Evolutionary conservation across 2,888 invertebrate genomes (phyloP), one percentile per base, ranked within the genome.

Genomic region (Cyclophora albipunctata): DNA sequence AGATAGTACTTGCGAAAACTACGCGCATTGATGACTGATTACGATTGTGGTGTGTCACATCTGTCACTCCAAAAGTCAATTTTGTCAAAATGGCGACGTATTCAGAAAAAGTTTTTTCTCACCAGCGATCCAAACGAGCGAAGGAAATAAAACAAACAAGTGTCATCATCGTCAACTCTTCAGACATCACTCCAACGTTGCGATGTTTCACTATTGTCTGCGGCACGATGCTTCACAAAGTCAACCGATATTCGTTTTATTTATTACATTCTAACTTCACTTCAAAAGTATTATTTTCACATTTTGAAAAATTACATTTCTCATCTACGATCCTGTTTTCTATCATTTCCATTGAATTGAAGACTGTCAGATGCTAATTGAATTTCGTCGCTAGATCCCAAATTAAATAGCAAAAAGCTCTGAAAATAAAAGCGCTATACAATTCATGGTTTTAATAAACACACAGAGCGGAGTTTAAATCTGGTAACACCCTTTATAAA

Each of bases 91-190:
- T 73, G 73, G 68, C 67, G 69, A 70, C 69, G 73, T 77, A 69
- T 69, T 72, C 66, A 59, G 62, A 69, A 60, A 68, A 82, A 78
- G 69, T 79, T 79, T 81, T 75, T 72, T 75, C 73, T 71, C 70
- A 67, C 66, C 69, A 66, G 66, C 58, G 59, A 64, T 65, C 65
- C 69, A 78, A 84, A 83, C 77, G 81, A 76, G 75, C 69, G 60
- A 60, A 67, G 66, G 71, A 73, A 81, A 82, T 84, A 81, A 83
- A 84, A 83, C 81, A 84, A 84, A 85, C 82, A 86, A 85, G 74
- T 82, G 78, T 83, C 81, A 83, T 85, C 84, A 84, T 71, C 77
- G 74, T 71, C 76, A 78, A 74, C 70, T 75, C 67, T 59, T 66
- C 68, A 58, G 66, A 63, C 67, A 67, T 67, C 69, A 64, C 64